A percentile compares a stretch with the other conserved stretches of the same genome.
Conservation (phyloP, 1,140 invertebrate species). For the Belonocnema kinseyi region DNA sequence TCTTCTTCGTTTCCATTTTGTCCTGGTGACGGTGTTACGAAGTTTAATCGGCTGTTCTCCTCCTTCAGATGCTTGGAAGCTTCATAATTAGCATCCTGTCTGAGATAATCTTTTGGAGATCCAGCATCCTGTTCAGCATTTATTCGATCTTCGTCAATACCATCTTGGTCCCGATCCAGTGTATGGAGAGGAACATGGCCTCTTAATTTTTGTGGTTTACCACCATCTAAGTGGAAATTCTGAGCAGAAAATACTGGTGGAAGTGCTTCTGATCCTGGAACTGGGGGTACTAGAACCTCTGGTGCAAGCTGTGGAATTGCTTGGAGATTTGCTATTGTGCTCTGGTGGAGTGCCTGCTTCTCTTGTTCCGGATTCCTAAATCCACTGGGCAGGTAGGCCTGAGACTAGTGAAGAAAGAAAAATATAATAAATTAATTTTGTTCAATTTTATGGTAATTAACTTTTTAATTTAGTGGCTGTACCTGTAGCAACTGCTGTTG, state of each 20-base stretch:
- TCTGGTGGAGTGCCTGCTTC: constrained; percentile 58
- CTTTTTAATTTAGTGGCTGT: background rate
- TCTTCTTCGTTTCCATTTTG: constrained; percentile 59
- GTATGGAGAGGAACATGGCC: background rate
- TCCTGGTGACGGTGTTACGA: constrained; percentile 39
- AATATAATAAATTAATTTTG: constrained; percentile 22
- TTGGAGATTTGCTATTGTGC: constrained; percentile 53
- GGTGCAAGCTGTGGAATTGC: constrained; percentile 50
- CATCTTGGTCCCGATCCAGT: constrained; percentile 32
- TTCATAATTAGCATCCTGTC: constrained; percentile 42
- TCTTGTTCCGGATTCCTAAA: constrained; percentile 57
- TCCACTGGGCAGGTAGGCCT: constrained; percentile 60
- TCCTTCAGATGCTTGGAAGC: constrained; percentile 41
- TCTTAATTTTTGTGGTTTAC: constrained; percentile 3
- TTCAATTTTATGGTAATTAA: background rate
- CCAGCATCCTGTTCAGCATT: constrained; percentile 39
- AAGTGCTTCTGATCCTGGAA: constrained; percentile 59
- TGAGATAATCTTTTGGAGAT: constrained; percentile 31
- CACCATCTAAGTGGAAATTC: constrained; percentile 51
- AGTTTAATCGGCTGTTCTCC: constrained; percentile 48
- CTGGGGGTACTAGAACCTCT: constrained; percentile 62
- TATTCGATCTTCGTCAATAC: background rate
- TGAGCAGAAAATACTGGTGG: constrained; percentile 66
- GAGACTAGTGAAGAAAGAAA: constrained; percentile 52
- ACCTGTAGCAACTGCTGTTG: constrained; percentile 71